Evolutionary conservation across 2,113 vertebrate species (phyloP).

Genomic region (Corapipo altera): DNA sequence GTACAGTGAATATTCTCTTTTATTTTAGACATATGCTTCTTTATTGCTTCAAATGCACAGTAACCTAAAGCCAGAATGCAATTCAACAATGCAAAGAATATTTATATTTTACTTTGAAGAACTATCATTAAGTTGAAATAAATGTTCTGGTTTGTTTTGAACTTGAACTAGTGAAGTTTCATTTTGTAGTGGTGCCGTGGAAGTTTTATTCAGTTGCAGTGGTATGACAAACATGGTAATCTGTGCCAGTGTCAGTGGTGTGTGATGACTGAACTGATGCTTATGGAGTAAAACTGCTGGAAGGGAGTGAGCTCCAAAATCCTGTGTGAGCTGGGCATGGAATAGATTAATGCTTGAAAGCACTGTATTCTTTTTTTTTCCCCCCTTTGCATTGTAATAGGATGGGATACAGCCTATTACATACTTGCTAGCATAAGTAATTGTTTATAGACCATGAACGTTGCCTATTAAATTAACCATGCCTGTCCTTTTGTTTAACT

Average conservation of each 20-base stretch:
- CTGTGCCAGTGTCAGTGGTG: background rate
- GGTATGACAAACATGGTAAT: background rate
- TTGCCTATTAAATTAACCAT: background rate
- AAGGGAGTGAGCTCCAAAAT: background rate
- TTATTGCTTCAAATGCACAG: background rate
- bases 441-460: constrained; percentile 16
- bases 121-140: background rate
- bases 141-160: background rate
- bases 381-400: background rate
- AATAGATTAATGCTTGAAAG: background rate
- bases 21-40: background rate
- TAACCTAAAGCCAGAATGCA: background rate
- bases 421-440: constrained; percentile 2
- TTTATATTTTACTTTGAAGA: background rate
- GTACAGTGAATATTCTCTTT: background rate
- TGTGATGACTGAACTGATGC: background rate
- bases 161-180: background rate
- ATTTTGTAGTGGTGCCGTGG: background rate
- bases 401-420: background rate
- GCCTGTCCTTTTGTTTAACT: background rate
- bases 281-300: background rate
- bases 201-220: background rate
- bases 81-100: background rate
- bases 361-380: background rate
- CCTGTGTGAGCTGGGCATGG: background rate